Conservation (phyloP, 2,797 vertebrate species). For the Chromobotia macracanthus region DNA sequence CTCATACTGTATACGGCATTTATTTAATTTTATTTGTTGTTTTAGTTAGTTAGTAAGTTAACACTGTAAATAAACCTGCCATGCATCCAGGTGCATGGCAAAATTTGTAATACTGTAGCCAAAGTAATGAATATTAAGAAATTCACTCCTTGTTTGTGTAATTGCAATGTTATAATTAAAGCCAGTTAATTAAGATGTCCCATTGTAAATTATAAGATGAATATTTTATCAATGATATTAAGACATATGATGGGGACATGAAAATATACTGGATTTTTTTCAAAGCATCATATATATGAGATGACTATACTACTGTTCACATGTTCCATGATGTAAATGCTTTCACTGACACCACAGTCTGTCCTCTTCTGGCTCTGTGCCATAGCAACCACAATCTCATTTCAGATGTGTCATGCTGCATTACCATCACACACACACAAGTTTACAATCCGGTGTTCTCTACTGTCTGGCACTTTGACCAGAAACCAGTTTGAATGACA, state of each 20-base stretch:
- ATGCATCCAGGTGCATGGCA: too few relatives aligned
- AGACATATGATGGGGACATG: not conserved
- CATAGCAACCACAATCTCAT: conserved; percentile 99
- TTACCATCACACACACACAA: conserved; percentile 81
- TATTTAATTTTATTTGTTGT: too few relatives aligned
- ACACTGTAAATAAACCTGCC: too few relatives aligned
- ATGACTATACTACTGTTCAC: not conserved
- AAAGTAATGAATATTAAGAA: too few relatives aligned
- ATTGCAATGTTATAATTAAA: too few relatives aligned
- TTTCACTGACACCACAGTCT: conserved; percentile 96
- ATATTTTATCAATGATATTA: too few relatives aligned
- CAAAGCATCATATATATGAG: not conserved
- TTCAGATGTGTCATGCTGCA: conserved; percentile 99
- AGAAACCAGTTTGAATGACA: conserved; percentile 20
- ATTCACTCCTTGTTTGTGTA: too few relatives aligned
- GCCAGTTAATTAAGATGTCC: too few relatives aligned
- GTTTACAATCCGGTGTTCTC: conserved; percentile 29
- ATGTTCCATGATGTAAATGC: conserved; percentile 92
- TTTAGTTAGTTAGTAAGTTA: too few relatives aligned
- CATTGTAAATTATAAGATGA: too few relatives aligned
- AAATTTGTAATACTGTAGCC: too few relatives aligned
- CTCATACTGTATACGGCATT: too few relatives aligned
- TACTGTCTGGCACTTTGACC: conserved; percentile 32
- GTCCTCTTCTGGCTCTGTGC: conserved; percentile 90
- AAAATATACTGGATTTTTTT: not conserved